phyloP scores from a whole-genome alignment of 1,140 invertebrate species.

The Epicauta chinensis region DNA sequence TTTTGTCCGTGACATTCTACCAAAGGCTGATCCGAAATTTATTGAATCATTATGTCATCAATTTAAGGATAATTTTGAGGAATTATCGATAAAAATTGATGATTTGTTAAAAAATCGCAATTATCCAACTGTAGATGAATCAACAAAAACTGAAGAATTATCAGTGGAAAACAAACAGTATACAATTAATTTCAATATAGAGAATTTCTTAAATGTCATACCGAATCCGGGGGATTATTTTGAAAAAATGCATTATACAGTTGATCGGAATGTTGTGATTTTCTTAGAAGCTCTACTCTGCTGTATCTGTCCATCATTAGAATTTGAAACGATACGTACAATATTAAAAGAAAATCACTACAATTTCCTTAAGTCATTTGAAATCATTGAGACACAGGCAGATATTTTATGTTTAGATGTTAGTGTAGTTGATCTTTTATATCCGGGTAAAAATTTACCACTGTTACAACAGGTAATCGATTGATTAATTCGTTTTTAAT shows the following conservation, averaged over 20 bases:
- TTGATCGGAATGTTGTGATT: conserved; percentile 20
- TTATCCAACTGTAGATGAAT: conserved; percentile 51
- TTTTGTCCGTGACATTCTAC: no score
- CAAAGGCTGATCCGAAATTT: no score
- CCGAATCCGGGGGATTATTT: conserved; percentile 50
- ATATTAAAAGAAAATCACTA: conserved; percentile 25
- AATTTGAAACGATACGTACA: conserved; percentile 30
- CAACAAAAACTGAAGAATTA: conserved; percentile 37
- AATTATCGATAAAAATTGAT: no score
- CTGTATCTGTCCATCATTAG: conserved; percentile 24
- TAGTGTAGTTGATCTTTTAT: neutral
- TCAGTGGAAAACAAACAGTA: conserved; percentile 41
- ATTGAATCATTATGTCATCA: no score
- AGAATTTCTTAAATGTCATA: conserved; percentile 50
- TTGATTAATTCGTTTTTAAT: neutral
- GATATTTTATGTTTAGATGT: no score
- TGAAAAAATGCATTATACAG: conserved; percentile 34
- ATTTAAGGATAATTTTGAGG: no score
- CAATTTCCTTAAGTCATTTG: conserved; percentile 23
- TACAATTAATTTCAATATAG: conserved; percentile 44
- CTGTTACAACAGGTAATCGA: conserved; percentile 44
- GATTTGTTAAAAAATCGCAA: conserved; percentile 39
- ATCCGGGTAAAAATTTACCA: conserved; percentile 20
- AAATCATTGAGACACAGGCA: conserved; percentile 13
- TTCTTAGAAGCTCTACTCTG: conserved; percentile 40